Conservation (phyloP, 2,797 vertebrate genomes). For the Pipistrellus kuhlii region DNA sequence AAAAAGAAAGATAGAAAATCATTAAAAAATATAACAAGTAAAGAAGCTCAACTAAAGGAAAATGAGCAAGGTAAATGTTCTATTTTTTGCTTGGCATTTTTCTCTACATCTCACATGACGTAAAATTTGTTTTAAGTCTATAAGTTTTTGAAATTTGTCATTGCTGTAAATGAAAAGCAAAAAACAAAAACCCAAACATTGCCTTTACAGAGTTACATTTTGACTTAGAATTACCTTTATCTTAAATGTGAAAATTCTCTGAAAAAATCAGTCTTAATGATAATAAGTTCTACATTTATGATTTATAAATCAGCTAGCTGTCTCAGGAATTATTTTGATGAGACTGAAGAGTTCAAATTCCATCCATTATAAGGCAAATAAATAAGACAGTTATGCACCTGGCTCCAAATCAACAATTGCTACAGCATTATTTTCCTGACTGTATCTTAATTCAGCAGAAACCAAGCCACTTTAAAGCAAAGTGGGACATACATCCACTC, state of each 20-base stretch:
- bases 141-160: neutral
- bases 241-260: slow-evolving; percentile 45
- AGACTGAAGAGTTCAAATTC: slow-evolving; percentile 17
- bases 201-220: neutral
- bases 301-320: neutral
- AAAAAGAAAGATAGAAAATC: neutral
- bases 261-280: slow-evolving; percentile 50
- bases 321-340: slow-evolving; percentile 19
- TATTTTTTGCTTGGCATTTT: slow-evolving; percentile 13
- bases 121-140: neutral
- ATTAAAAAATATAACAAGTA: neutral
- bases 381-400: slow-evolving; percentile 44
- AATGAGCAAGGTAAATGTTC: neutral
- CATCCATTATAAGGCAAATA: slow-evolving; percentile 32
- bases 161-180: neutral
- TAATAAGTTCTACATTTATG: neutral
- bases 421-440: slow-evolving; percentile 1
- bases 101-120: neutral
- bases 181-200: neutral
- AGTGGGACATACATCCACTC: slow-evolving; percentile 64
- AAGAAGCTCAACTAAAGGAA: neutral
- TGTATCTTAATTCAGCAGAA: slow-evolving; percentile 56
- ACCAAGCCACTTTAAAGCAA: slow-evolving; percentile 56
- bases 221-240: slow-evolving; percentile 47
- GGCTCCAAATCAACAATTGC: slow-evolving; percentile 37